Evolutionary conservation across 1,140 invertebrate genomes (phyloP), one percentile per base, ranked within the genome.

Genomic region (Dendrolimus kikuchii): DNA sequence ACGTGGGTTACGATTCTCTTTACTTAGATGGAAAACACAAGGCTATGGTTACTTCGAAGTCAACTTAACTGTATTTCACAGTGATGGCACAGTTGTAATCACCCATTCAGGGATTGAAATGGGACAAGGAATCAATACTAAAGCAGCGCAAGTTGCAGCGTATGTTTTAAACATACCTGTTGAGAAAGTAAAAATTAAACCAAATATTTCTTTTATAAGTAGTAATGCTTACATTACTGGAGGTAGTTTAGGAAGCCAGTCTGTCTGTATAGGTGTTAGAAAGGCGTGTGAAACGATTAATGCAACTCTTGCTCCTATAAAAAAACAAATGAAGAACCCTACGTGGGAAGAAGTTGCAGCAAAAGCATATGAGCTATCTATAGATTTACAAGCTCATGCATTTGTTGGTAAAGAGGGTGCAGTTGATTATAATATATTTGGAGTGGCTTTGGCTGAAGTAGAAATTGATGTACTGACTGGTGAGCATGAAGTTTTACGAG

Each of bases 391-490:
- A 88, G 86, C 54, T 73, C 91, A 69, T 88, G 90, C 89, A 62
- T 89, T 78, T 42, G 46, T 75, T 6, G 74, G 66, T 3, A 62
- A 75, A 2, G 77, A 89, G 38, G 87, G 89, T 40, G 62, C 89
- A n/a, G 71, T 89, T 38, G 42, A 60, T 2, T 94, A 93, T 60
- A 57, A 83, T 8, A 80, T 92, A 38, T 92, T 89, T 61, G 92
- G 91, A 5, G 74, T 89, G 2, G 79, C 88, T 5, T 66, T 92
- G 5, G 88, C 90, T 5, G 93, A 95, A 83, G 90, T 94, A 0
- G 93, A 95, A 74, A 68, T 95, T 6, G 95, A 96, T 77, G 82
- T 95, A n/a, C 77, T 96, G n/a, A 96, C 95, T 5, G 95, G 95
- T 37, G 91, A 93, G 68, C 89, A 90, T 64, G 73, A 91, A 59